Percentiles rank a stretch among this genome's conserved stretches.
phyloP scores from a whole-genome alignment of 2,113 vertebrate species.

The Dermatemys mawii region DNA sequence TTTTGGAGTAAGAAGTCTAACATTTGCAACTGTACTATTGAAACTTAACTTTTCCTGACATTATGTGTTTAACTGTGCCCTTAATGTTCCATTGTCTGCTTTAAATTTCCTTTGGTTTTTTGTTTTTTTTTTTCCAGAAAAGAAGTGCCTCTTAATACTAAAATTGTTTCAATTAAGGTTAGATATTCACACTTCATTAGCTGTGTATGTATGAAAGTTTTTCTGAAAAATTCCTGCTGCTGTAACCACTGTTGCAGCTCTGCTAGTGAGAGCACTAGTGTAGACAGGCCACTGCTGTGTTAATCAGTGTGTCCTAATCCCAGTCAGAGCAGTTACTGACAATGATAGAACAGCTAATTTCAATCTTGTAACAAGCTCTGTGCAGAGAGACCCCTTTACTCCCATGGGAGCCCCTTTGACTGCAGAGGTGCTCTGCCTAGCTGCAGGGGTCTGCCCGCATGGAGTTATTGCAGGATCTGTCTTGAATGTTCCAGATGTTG shows the following conservation, averaged over 20 bases:
- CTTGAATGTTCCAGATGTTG: background rate
- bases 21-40: fast-evolving
- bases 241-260: background rate
- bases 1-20: background rate
- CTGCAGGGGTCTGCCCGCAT: background rate
- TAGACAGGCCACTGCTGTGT: background rate
- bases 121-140: no score
- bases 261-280: background rate
- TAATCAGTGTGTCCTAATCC: background rate
- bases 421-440: background rate
- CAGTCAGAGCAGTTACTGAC: background rate
- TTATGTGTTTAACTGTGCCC: background rate
- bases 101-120: background rate
- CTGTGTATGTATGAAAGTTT: background rate
- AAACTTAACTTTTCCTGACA: background rate
- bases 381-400: no score
- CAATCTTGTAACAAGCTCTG: no score
- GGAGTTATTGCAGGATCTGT: background rate
- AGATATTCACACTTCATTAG: background rate
- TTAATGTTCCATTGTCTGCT: background rate
- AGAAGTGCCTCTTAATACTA: background rate
- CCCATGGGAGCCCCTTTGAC: background rate
- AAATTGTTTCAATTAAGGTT: background rate
- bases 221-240: fast-evolving
- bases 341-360: no score